These are phyloP conservation scores for Mormyrus lacerda DNA, from an alignment of 2,113 vertebrate species.

Conservation along the genomic window DNA sequence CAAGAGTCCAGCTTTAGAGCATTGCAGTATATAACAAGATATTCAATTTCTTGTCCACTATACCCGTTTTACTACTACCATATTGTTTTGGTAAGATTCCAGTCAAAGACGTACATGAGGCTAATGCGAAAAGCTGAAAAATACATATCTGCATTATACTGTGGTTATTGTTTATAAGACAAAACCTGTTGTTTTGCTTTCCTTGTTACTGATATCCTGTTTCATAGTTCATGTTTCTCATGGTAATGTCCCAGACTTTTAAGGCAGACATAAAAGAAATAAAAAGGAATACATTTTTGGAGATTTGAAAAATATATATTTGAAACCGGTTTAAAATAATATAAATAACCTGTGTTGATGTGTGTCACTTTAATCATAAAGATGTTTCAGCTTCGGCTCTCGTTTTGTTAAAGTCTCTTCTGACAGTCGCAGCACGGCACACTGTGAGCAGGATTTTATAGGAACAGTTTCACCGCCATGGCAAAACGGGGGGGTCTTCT, in stretches of 20 bases:
- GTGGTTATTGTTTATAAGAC: neutral
- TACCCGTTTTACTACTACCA: neutral
- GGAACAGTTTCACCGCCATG: neutral
- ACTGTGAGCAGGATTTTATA: neutral
- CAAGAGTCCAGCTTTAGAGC: neutral
- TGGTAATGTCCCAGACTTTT: neutral
- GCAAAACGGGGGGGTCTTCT: neutral
- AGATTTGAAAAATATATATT: neutral
- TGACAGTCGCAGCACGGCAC: neutral
- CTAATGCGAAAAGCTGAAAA: neutral
- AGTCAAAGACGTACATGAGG: neutral
- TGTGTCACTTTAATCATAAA: neutral
- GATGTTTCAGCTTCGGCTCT: neutral
- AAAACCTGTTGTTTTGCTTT: neutral
- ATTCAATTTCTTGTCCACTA: neutral
- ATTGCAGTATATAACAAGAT: neutral
- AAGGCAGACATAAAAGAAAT: neutral
- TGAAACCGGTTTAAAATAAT: constrained; percentile 1
- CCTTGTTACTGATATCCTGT: neutral
- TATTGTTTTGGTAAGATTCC: neutral
- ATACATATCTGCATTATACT: neutral
- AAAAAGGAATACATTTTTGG: neutral
- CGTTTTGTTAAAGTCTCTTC: neutral
- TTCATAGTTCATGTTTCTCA: neutral
- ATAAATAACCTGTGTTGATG: neutral